Evolutionary conservation across 2,113 vertebrate species (phyloP).

Genomic region (Henicopernis longicauda): DNA sequence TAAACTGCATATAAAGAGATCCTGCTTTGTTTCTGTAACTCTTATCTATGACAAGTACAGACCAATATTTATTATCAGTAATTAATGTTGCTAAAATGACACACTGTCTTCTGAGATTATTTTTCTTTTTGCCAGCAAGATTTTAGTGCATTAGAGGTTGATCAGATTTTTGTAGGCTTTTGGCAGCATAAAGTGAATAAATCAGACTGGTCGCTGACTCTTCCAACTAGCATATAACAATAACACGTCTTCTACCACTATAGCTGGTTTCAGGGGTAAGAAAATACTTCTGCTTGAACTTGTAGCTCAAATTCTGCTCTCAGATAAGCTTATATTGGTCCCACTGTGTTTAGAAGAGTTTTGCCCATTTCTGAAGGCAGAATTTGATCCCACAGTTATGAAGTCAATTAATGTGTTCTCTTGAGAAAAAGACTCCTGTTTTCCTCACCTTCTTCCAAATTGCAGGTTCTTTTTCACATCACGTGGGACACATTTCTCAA

Average conservation of each 20-base stretch:
- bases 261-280: not conserved
- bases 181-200: not conserved
- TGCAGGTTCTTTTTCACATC: not conserved
- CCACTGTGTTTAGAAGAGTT: not conserved
- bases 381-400: not conserved
- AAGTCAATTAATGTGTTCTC: not conserved
- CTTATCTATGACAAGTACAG: not conserved
- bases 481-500: not conserved
- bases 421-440: not conserved
- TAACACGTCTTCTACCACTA: not conserved
- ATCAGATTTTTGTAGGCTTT: not conserved
- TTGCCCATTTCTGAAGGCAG: not conserved
- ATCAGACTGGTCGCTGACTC: not conserved
- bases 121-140: not conserved
- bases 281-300: not conserved
- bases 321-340: not conserved
- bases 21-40: not conserved
- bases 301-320: not conserved
- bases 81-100: not conserved
- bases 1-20: not conserved
- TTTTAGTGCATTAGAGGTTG: not conserved
- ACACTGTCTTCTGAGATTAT: not conserved
- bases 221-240: not conserved
- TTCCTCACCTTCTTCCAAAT: not conserved
- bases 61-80: not conserved